Evolutionary conservation across 1,140 invertebrate species (phyloP).

Genomic region (Pectinophora gossypiella): DNA sequence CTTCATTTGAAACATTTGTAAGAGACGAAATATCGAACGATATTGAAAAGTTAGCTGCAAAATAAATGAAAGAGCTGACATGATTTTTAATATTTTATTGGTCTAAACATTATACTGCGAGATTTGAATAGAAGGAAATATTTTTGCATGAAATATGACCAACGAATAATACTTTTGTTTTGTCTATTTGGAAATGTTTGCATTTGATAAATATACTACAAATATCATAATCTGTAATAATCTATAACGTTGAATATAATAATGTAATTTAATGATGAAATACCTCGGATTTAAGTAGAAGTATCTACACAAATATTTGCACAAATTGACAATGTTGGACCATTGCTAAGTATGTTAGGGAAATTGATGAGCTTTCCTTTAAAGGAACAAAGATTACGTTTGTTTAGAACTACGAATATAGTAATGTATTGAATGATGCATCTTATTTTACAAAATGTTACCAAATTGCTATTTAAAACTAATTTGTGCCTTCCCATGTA

Average conservation of each 20-base stretch:
- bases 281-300: not conserved
- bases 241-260: not conserved
- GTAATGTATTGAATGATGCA: not conserved
- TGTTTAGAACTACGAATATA: not conserved
- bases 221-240: not conserved
- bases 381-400: not conserved
- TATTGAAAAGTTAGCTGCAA: not conserved
- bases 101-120: not conserved
- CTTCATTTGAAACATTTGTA: not conserved
- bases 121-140: not conserved
- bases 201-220: not conserved
- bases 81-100: not conserved
- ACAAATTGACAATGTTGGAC: conserved; percentile 23
- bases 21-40: not conserved
- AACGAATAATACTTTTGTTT: not conserved
- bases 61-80: not conserved
- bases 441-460: conserved; percentile 35
- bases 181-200: not conserved
- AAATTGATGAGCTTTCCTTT: not conserved
- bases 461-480: conserved; percentile 38
- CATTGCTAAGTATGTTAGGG: conserved; percentile 6
- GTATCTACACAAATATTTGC: conserved; percentile 11
- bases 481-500: conserved; percentile 36
- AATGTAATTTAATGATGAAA: not conserved
- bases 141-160: not conserved